Evolutionary conservation across 1,140 invertebrate species (phyloP).

Genomic region (Diorhabda carinulata): DNA sequence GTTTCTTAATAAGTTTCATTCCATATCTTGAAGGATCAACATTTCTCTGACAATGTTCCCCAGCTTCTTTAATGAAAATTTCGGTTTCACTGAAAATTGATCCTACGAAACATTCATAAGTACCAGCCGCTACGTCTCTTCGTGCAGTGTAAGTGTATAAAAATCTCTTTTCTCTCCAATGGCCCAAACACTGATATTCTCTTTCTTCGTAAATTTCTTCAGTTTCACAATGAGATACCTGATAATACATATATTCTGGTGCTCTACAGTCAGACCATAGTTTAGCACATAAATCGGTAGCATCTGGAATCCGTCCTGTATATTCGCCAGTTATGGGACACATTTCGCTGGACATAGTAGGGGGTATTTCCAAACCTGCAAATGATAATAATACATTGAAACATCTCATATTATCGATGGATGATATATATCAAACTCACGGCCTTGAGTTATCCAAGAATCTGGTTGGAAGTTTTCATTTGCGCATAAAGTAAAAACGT

Average conservation of each 20-base stretch:
- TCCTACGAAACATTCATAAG: constrained; percentile 70
- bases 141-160: constrained; percentile 69
- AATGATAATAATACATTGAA: not conserved
- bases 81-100: constrained; percentile 61
- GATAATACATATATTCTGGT: constrained; percentile 69
- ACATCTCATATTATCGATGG: not conserved
- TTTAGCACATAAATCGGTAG: constrained; percentile 65
- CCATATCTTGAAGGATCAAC: constrained; percentile 60
- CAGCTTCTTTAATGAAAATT: constrained; percentile 63
- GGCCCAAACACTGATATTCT: constrained; percentile 66
- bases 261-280: constrained; percentile 67
- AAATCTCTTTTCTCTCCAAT: constrained; percentile 64
- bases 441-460: constrained; percentile 64
- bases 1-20: constrained; percentile 56
- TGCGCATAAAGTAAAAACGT: constrained; percentile 46
- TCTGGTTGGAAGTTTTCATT: constrained; percentile 52
- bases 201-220: constrained; percentile 66
- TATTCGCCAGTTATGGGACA: constrained; percentile 71
- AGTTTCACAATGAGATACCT: constrained; percentile 61
- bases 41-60: constrained; percentile 63
- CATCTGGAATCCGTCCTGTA: constrained; percentile 62
- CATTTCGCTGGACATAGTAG: constrained; percentile 46
- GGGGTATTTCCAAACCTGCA: constrained; percentile 51
- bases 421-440: constrained; percentile 42
- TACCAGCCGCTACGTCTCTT: constrained; percentile 56